Conservation (phyloP, 2,888 invertebrate species). For the Serrognathus titanus region DNA sequence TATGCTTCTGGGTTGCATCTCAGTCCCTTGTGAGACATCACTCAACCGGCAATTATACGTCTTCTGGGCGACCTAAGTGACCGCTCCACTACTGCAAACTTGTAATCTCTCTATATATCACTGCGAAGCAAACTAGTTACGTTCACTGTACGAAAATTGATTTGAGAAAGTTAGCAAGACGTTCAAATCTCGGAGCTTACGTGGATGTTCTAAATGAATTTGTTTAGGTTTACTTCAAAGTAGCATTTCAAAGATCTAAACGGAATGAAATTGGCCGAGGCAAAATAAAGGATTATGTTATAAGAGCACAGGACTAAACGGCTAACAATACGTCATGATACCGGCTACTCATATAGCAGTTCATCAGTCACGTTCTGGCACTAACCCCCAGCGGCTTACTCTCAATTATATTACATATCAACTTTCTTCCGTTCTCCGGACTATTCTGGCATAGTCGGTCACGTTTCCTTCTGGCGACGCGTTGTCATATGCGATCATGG, state of each 20-base stretch:
- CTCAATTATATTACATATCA: conserved; percentile 3
- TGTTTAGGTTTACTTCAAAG: no score
- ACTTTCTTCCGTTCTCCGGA: background rate
- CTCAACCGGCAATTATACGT: conserved; percentile 2
- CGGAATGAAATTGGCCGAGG: background rate
- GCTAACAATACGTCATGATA: background rate
- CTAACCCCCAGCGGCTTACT: conserved; percentile 3
- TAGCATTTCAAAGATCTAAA: background rate
- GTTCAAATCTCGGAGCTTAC: no score
- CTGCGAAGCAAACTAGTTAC: background rate
- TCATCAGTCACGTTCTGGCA: conserved; percentile 3
- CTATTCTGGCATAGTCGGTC: background rate
- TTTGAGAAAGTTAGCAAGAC: background rate
- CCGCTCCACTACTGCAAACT: conserved; percentile 1
- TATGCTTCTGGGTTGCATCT: background rate
- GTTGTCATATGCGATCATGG: conserved; percentile 1
- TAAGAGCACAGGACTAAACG: background rate
- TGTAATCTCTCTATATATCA: conserved; percentile 2
- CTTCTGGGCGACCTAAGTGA: conserved; percentile 1
- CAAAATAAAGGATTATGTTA: background rate
- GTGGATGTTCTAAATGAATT: no score
- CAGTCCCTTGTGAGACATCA: conserved; percentile 1
- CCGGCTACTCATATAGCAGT: conserved; percentile 1
- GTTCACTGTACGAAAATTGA: background rate
- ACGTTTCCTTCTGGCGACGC: background rate